These are phyloP conservation scores for Craseonycteris thonglongyai DNA, from an alignment of 2,113 vertebrate genomes.

Conservation along the genomic window DNA sequence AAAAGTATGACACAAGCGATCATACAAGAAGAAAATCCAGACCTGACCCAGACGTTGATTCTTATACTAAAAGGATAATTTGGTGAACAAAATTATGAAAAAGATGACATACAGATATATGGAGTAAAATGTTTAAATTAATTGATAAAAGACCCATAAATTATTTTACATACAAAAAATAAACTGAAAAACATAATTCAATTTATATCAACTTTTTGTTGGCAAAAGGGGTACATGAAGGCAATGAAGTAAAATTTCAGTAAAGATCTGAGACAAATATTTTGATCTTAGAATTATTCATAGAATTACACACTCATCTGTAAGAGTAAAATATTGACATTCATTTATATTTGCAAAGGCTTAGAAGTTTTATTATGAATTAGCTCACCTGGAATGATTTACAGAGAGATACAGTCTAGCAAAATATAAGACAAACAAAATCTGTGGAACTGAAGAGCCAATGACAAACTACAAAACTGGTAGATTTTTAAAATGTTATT, in stretches of 20 bases:
- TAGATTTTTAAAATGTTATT: neutral
- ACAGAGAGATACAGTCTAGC: neutral
- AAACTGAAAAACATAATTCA: neutral
- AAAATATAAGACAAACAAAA: neutral
- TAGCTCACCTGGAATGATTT: neutral
- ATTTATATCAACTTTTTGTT: neutral
- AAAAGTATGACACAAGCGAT: neutral
- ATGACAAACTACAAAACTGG: neutral
- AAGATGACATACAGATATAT: neutral
- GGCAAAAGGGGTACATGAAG: neutral
- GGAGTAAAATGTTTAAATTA: neutral
- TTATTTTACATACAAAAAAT: neutral
- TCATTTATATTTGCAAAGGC: neutral
- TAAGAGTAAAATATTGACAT: neutral
- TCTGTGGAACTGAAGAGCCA: neutral
- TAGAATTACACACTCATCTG: neutral
- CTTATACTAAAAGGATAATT: neutral
- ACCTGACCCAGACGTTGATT: neutral
- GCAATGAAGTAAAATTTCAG: neutral
- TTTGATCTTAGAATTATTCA: neutral
- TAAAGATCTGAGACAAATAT: neutral
- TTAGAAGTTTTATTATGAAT: neutral
- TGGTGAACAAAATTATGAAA: neutral
- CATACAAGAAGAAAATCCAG: neutral
- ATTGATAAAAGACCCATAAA: neutral